These are phyloP conservation scores for Euzetes globulus DNA, from an alignment of 2,888 invertebrate species.

Conservation along the genomic window DNA sequence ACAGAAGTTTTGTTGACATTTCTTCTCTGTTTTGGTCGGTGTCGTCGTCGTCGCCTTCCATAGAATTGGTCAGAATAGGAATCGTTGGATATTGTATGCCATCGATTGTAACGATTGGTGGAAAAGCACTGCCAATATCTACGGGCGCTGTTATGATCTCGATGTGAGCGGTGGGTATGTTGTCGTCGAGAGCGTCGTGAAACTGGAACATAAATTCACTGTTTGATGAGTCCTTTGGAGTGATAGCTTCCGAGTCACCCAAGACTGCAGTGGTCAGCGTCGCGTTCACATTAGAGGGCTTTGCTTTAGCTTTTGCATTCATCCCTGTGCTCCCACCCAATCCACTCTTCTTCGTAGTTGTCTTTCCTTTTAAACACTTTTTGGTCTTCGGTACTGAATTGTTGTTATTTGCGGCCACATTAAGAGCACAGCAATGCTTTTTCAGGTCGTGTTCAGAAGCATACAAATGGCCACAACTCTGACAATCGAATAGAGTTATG, in stretches of 20 bases:
- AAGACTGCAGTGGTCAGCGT: conserved; percentile 16
- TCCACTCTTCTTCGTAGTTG: not conserved
- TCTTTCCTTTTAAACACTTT: not conserved
- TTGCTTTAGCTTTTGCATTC: not conserved
- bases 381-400: not conserved
- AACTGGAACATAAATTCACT: conserved; percentile 26
- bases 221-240: conserved; percentile 18
- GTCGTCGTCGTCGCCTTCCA: conserved; percentile 8
- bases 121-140: conserved; percentile 21
- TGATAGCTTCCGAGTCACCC: conserved; percentile 1
- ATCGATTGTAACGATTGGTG: conserved; percentile 28
- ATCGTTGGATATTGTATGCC: conserved; percentile 30
- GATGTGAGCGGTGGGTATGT: conserved; percentile 41
- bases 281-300: not conserved
- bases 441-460: conserved; percentile 19
- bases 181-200: conserved; percentile 20
- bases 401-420: not conserved
- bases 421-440: not conserved
- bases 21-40: not conserved
- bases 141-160: conserved; percentile 39
- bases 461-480: conserved; percentile 31
- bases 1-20: conserved; percentile 16
- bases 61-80: conserved; percentile 19
- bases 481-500: conserved; percentile 29
- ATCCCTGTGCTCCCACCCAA: not conserved